Base-by-base conservation (phyloP, 2,797 vertebrate genomes). In the Sebastes iracundus region DNA sequence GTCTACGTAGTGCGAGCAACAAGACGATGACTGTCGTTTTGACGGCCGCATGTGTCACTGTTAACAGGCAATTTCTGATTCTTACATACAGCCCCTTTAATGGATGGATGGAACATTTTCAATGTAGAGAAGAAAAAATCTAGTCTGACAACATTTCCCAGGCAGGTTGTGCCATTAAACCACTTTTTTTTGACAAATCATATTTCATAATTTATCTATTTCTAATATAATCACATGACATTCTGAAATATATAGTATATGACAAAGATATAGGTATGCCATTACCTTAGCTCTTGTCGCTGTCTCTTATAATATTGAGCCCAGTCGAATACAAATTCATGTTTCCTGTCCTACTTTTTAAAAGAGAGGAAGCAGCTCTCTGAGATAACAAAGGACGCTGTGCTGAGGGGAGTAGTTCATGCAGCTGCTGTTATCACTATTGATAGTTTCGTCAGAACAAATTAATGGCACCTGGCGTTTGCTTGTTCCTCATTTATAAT, bases 391-490 rank as follows among this genome's bases (percentile, higher is more conserved):
- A 49, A 49, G 11, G 14, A 33, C 13, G 42, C 67, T 38, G 27
- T 5, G 69, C 52, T 35, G 32, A 72, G 62, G 28, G 25, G 27
- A 75, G 56, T 30, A 22, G 33, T 79, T 85, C 25, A 23, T 77
- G 81, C 74, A 80, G 58, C 65, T 62, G 68, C 66, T 65, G 49
- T 75, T 85, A 69, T 82, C 73, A 66, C 63, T 83, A 73, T 74
- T 80, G 84, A 90, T 77, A 65, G 68, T 74, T 69, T 82, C 11
- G 22, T 80, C 66, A 56, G 52, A 73, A 61, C 53, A 78, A 87
- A 87, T 83, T 74, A 83, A 83, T 81, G 72, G 46, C 85, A 82
- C 70, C 81, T 82, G 80, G 72, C 5, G 14, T 75, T 35, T 68
- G 38, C 77, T 59, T 74, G 59, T 69, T 81, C 69, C 76, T 81